Base-by-base conservation (phyloP, 2,888 invertebrate species). In the Cremastinae sp. region DNA sequence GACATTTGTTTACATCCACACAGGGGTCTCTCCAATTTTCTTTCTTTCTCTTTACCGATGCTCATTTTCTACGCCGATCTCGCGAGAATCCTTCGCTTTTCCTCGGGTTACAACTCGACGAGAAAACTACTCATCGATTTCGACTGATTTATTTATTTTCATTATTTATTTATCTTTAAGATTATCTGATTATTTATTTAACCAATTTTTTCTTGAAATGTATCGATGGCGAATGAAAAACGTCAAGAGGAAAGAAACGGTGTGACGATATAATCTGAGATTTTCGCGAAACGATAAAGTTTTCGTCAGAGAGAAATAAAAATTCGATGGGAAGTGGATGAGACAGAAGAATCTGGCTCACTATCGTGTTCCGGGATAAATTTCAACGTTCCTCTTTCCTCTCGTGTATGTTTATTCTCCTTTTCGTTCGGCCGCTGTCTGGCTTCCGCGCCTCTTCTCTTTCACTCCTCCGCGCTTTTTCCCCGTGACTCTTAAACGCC, bases 11-110 rank as follows among this genome's bases (percentile, higher is more conserved):
- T 74, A 47, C 14, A 12, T 64, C 4, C 36, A 41, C 4, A 12
- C 16, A 3, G 12, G 8, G 7, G 16, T 18, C 0, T 38, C 12
- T 47, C 5, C n/a, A 20, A 20, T 18, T 49, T 41, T 12, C 36
- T 4, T 2, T 53, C 20, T 41, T 16, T 54, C 47, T 54, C 43
- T 59, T 69, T 59, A n/a, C n/a, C n/a, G n/a, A n/a, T 58, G 64
- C 69, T 65, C 53, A 73, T 74, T 80, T 64, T 51, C 68, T 72
- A 72, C 20, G 51, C 38, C 62, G 54, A 43, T 54, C 54, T 59
- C 59, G 16, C 74, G 66, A 22, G 71, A n/a, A n/a, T n/a, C 72
- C 76, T 72, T 64, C 74, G 43, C 64, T 73, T 78, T 71, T 76
- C 76, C 72, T 65, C 61, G 69, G n/a, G n/a, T n/a, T n/a, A n/a